Evolutionary conservation across 2,888 invertebrate genomes (phyloP).

Genomic region (Horisme vitalbata): DNA sequence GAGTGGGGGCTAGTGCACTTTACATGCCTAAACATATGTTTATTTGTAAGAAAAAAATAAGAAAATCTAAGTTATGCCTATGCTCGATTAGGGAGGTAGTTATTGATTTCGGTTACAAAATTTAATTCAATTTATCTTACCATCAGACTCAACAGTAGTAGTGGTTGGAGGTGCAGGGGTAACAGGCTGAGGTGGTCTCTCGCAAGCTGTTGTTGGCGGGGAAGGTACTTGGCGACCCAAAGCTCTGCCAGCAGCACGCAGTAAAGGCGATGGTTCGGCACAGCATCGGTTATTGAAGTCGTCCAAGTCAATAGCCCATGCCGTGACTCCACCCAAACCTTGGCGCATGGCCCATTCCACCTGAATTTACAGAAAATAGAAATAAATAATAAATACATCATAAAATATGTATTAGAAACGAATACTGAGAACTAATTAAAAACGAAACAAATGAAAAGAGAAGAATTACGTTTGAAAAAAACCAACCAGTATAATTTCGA

Average conservation of each 20-base stretch:
- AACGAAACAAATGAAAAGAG: too few relatives aligned
- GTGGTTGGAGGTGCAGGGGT: slow-evolving; percentile 90
- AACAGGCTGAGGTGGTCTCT: slow-evolving; percentile 86
- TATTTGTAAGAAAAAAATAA: too few relatives aligned
- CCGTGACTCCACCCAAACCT: slow-evolving; percentile 91
- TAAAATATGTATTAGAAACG: too few relatives aligned
- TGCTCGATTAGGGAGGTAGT: too few relatives aligned
- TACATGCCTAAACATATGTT: too few relatives aligned
- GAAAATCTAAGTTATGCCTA: too few relatives aligned
- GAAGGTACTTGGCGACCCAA: slow-evolving; percentile 84
- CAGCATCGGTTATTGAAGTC: slow-evolving; percentile 94
- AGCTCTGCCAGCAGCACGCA: slow-evolving; percentile 90
- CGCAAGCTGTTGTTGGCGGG: slow-evolving; percentile 83
- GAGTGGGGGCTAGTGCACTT: too few relatives aligned
- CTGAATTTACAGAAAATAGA: slow-evolving; percentile 49
- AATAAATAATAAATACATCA: slow-evolving; percentile 4
- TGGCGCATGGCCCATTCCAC: slow-evolving; percentile 87
- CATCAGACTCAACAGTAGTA: slow-evolving; percentile 82
- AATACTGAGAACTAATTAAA: too few relatives aligned
- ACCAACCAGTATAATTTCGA: too few relatives aligned
- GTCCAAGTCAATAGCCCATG: slow-evolving; percentile 94
- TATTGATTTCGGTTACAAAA: too few relatives aligned
- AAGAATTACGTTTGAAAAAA: too few relatives aligned
- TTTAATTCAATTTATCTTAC: slow-evolving; percentile 40
- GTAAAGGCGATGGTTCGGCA: slow-evolving; percentile 88